Conservation (phyloP, 2,797 vertebrate species). For the Mus spretus region DNA sequence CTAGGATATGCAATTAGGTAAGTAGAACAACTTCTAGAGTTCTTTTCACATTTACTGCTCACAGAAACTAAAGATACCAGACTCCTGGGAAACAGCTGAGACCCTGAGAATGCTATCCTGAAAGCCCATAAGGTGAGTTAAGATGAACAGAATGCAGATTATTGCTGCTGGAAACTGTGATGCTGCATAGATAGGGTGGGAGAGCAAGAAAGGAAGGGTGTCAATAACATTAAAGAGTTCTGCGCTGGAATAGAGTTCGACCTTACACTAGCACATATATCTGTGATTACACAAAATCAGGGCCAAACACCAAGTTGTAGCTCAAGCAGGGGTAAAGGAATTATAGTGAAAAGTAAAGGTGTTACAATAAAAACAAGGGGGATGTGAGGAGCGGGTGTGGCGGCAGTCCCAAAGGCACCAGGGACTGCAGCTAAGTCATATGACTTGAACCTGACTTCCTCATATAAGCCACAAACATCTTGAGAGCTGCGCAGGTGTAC, state of each 20-base stretch:
- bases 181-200: not conserved
- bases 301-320: accelerated
- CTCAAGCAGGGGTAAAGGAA: not conserved
- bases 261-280: not conserved
- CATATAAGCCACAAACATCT: too few relatives aligned
- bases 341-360: not conserved
- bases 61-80: not conserved
- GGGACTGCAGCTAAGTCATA: too few relatives aligned
- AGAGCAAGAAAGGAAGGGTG: not conserved
- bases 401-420: too few relatives aligned
- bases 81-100: not conserved
- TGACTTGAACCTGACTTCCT: too few relatives aligned
- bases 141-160: not conserved
- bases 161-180: too few relatives aligned
- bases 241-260: not conserved
- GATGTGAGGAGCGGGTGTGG: too few relatives aligned
- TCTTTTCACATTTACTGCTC: not conserved
- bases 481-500: too few relatives aligned
- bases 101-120: not conserved
- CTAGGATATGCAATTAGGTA: not conserved
- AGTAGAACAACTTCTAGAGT: not conserved
- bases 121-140: not conserved
- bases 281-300: not conserved
- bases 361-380: not conserved
- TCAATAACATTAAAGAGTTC: not conserved